These are phyloP conservation scores for Andrena praecox DNA, from an alignment of 2,888 invertebrate genomes.

Conservation along the genomic window DNA sequence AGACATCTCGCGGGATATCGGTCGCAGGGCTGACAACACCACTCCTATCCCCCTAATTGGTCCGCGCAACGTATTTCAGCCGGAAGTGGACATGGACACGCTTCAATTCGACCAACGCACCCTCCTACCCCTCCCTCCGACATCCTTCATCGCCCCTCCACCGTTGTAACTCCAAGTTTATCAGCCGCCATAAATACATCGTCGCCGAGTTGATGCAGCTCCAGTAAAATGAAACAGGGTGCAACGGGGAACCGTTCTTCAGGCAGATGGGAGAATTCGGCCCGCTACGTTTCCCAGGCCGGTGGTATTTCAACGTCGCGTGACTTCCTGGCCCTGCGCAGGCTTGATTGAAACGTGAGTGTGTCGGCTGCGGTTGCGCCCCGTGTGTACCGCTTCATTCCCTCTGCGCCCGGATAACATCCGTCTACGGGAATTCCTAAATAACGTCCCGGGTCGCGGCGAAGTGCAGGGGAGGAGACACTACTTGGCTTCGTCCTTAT, in stretches of 20 bases:
- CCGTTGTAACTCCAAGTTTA: conserved; percentile 10
- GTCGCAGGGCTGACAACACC: conserved; percentile 7
- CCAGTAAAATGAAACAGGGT: conserved; percentile 7
- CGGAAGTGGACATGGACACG: conserved; percentile 13
- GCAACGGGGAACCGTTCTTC: background rate
- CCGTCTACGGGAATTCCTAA: conserved; percentile 39
- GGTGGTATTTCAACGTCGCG: conserved; percentile 54
- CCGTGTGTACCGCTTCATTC: conserved; percentile 24
- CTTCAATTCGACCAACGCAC: conserved; percentile 4
- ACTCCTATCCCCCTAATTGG: conserved; percentile 23
- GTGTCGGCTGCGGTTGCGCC: conserved; percentile 39
- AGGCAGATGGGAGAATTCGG: conserved; percentile 30
- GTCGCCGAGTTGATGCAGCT: background rate
- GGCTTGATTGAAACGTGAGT: conserved; percentile 53
- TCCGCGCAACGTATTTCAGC: conserved; percentile 14
- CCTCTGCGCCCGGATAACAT: conserved; percentile 25
- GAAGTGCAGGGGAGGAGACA: background rate
- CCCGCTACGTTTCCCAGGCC: conserved; percentile 1
- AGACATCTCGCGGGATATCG: background rate
- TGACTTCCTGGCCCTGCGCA: conserved; percentile 44
- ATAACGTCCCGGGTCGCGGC: conserved; percentile 13
- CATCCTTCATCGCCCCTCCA: too few species aligned
- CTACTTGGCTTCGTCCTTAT: background rate
- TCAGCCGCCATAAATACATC: conserved; percentile 19
- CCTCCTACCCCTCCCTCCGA: background rate